Percentiles rank a stretch among this genome's conserved stretches.
Conservation (phyloP, 2,888 invertebrate species). For the Cephonodes hylas region DNA sequence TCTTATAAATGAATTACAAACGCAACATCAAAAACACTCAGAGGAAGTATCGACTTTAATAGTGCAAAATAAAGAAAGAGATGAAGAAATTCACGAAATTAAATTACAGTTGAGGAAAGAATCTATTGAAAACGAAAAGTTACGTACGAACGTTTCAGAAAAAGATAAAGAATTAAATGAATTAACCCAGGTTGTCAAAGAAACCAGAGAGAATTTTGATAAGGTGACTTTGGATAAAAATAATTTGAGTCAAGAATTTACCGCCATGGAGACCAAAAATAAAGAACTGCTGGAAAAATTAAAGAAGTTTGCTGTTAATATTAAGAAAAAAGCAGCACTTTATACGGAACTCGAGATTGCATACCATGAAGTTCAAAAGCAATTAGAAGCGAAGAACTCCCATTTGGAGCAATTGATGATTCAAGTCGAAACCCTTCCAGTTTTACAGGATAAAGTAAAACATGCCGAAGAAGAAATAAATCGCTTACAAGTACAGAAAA, state of each 20-base stretch:
- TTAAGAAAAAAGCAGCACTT: conserved; percentile 86
- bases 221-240: conserved; percentile 60
- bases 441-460: conserved; percentile 63
- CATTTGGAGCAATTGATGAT: conserved; percentile 57
- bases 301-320: conserved; percentile 88
- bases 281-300: conserved; percentile 88
- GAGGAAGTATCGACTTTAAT: conserved; percentile 69
- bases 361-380: conserved; percentile 55
- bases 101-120: conserved; percentile 80
- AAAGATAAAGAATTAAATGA: conserved; percentile 70
- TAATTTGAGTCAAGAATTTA: conserved; percentile 55
- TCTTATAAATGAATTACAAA: conserved; percentile 69
- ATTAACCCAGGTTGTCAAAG: conserved; percentile 73
- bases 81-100: conserved; percentile 79
- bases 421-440: conserved; percentile 60
- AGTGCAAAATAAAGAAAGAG: conserved; percentile 74
- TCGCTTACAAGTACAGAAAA: conserved; percentile 52
- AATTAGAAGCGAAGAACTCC: conserved; percentile 51
- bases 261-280: conserved; percentile 81
- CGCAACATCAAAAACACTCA: conserved; percentile 70
- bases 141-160: conserved; percentile 81
- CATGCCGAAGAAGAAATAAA: conserved; percentile 65
- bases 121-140: conserved; percentile 83
- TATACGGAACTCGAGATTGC: conserved; percentile 84
- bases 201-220: conserved; percentile 61